Evolutionary conservation across 2,888 invertebrate genomes (phyloP).

Genomic region (Malthinus seriepunctatus): DNA sequence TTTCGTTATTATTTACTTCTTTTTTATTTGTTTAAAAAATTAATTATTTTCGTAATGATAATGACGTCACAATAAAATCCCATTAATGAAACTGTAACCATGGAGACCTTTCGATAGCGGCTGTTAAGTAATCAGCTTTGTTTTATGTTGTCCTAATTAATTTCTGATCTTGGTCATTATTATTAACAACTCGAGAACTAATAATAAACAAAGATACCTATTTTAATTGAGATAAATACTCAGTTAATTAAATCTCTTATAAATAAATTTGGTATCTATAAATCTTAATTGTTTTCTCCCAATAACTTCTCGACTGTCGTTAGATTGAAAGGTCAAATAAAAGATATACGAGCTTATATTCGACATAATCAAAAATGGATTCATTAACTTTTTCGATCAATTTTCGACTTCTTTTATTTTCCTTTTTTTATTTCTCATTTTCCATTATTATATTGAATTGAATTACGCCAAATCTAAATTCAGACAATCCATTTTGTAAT

Average conservation of each 20-base stretch:
- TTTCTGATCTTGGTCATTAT: background rate
- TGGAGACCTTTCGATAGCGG: conserved; percentile 28
- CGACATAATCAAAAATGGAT: conserved; percentile 21
- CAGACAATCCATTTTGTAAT: conserved; percentile 54
- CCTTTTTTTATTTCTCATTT: background rate
- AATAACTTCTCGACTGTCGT: too few species aligned
- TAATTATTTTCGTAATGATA: background rate
- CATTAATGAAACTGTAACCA: conserved; percentile 33
- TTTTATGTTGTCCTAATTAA: conserved; percentile 22
- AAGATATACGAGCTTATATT: background rate
- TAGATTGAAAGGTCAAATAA: too few species aligned
- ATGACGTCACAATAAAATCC: conserved; percentile 30
- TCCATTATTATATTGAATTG: conserved; percentile 45
- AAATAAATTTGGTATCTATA: too few species aligned
- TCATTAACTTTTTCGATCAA: conserved; percentile 11
- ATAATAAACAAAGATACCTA: too few species aligned
- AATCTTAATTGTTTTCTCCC: too few species aligned
- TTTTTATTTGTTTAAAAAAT: too few species aligned
- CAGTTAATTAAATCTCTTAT: too few species aligned
- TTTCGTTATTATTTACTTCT: too few species aligned
- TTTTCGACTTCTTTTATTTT: too few species aligned
- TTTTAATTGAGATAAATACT: too few species aligned
- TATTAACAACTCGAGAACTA: too few species aligned
- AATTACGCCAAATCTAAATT: conserved; percentile 53
- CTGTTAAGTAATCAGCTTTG: conserved; percentile 21